A percentile compares a stretch with the other conserved stretches of the same genome.
These are phyloP conservation scores for Cinara cedri DNA, from an alignment of 2,888 invertebrate genomes.

Conservation along the genomic window DNA sequence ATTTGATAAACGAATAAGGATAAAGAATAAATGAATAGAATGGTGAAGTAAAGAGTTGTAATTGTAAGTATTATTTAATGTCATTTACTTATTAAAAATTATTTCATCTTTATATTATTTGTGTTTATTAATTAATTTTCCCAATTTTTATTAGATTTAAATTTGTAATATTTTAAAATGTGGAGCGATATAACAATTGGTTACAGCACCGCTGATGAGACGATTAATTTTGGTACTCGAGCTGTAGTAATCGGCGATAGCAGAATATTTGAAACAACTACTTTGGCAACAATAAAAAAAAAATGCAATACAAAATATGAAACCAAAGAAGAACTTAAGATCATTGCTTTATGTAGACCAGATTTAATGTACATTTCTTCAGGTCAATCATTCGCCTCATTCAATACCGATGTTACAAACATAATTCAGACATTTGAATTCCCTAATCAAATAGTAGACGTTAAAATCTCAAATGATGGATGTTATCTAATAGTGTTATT, in stretches of 20 bases:
- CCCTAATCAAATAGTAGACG: constrained; percentile 44
- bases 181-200: constrained; percentile 64
- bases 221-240: constrained; percentile 66
- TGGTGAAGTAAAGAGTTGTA: too few species aligned
- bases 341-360: constrained; percentile 31
- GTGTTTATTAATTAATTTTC: neutral
- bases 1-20: too few species aligned
- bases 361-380: constrained; percentile 38
- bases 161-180: constrained; percentile 55
- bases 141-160: neutral
- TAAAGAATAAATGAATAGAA: too few species aligned
- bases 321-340: constrained; percentile 35
- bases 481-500: constrained; percentile 39
- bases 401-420: constrained; percentile 38
- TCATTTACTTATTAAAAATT: too few species aligned
- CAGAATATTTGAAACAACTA: constrained; percentile 65
- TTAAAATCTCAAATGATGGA: constrained; percentile 48
- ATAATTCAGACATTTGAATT: constrained; percentile 50
- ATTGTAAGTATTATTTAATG: too few species aligned
- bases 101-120: too few species aligned
- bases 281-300: constrained; percentile 63
- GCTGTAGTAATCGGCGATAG: constrained; percentile 64
- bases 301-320: constrained; percentile 25
- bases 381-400: constrained; percentile 29
- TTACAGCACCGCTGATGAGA: constrained; percentile 66